These are phyloP conservation scores for Oscheius sp. DNA, from an alignment of 1,140 invertebrate genomes.

Conservation along the genomic window DNA sequence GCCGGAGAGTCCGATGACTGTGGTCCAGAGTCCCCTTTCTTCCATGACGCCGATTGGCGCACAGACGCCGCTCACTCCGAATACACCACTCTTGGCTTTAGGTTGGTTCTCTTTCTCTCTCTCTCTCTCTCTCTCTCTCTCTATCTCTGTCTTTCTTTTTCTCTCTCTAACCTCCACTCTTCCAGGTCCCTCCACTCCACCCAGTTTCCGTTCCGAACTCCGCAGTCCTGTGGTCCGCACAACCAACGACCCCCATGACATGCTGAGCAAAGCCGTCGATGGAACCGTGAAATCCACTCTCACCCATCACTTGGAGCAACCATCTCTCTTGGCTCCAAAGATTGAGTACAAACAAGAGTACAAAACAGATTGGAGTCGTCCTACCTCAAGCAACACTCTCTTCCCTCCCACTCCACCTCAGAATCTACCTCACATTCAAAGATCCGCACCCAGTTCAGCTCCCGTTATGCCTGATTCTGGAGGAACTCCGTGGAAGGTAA, in stretches of 20 bases:
- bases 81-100: neutral
- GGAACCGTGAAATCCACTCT: neutral
- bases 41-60: neutral
- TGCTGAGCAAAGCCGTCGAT: neutral
- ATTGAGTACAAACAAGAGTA: no score
- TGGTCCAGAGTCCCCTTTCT: conserved; percentile 5
- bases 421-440: no score
- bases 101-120: no score
- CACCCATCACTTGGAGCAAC: neutral
- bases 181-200: neutral
- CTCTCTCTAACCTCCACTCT: neutral
- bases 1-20: conserved; percentile 17
- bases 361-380: no score
- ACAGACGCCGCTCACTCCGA: neutral
- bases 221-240: neutral
- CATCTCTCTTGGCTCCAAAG: neutral
- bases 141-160: no score
- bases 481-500: no score
- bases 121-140: no score
- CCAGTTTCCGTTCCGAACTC: neutral
- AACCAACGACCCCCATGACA: neutral
- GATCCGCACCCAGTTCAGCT: no score
- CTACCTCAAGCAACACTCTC: no score
- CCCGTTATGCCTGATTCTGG: no score
- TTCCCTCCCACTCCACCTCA: no score